Conservation (phyloP, 2,888 invertebrate genomes). For the Drosophila ezoana region DNA sequence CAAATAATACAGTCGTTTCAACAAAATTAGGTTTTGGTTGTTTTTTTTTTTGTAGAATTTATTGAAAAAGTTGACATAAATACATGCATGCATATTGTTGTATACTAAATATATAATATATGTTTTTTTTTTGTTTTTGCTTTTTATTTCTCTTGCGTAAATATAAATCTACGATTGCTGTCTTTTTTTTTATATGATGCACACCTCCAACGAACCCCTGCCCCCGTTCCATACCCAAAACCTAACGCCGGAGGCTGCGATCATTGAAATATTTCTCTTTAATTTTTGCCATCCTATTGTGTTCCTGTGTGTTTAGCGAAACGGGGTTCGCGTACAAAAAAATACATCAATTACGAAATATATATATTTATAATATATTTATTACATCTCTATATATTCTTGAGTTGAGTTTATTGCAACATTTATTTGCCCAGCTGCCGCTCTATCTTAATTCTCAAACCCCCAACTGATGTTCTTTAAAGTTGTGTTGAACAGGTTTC, state of each 20-base stretch:
- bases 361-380: constrained; percentile 46
- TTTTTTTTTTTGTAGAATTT: constrained; percentile 74
- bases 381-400: constrained; percentile 58
- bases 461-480: constrained; percentile 19
- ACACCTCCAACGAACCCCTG: constrained; percentile 18
- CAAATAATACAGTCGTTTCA: neutral
- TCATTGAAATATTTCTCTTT: constrained; percentile 50
- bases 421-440: constrained; percentile 62
- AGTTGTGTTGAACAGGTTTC: constrained; percentile 45
- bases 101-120: constrained; percentile 84
- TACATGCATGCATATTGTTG: constrained; percentile 84
- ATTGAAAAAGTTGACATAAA: constrained; percentile 84
- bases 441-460: constrained; percentile 43
- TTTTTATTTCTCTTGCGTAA: constrained; percentile 71
- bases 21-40: constrained; percentile 7
- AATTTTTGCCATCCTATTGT: constrained; percentile 45
- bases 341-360: constrained; percentile 73
- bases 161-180: constrained; percentile 75
- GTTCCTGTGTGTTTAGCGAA: constrained; percentile 32
- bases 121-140: constrained; percentile 68
- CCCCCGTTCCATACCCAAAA: constrained; percentile 24
- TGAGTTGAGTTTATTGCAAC: constrained; percentile 69
- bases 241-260: constrained; percentile 22
- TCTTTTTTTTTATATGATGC: constrained; percentile 26
- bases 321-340: constrained; percentile 51